Evolutionary conservation across 2,113 vertebrate genomes (phyloP).

Genomic region (Pholis gunnellus): DNA sequence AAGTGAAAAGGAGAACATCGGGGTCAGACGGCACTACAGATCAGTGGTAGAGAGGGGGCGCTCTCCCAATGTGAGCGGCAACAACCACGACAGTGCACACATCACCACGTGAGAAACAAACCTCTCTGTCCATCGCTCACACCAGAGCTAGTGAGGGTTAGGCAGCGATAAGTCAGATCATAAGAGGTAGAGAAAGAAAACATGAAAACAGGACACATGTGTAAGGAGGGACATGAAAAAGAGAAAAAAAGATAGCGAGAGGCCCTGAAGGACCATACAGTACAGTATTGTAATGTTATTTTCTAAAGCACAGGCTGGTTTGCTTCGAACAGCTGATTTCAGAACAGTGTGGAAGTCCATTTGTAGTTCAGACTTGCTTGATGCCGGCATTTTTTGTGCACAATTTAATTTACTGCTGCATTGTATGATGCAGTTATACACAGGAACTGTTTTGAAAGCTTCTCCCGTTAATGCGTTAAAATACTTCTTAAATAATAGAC

Average conservation of each 20-base stretch:
- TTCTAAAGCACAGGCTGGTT: background rate
- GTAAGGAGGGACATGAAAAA: constrained; percentile 4
- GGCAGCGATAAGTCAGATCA: constrained; percentile 79
- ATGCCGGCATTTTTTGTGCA: background rate
- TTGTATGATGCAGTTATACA: background rate
- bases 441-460: background rate
- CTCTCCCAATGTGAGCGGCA: constrained; percentile 40
- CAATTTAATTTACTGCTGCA: background rate
- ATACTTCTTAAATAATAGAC: background rate
- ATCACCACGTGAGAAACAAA: constrained; percentile 83
- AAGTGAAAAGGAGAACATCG: constrained; percentile 19
- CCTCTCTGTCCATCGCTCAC: constrained; percentile 88
- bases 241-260: background rate
- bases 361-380: background rate
- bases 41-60: constrained; percentile 36
- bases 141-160: constrained; percentile 89
- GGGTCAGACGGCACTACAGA: constrained; percentile 59
- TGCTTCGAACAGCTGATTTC: background rate
- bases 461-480: background rate
- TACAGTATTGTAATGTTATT: background rate
- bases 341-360: background rate
- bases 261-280: background rate
- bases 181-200: constrained; percentile 38
- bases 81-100: constrained; percentile 72
- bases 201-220: constrained; percentile 30